Evolutionary conservation across 2,113 vertebrate species (phyloP).

Genomic region (Strigops habroptila): DNA sequence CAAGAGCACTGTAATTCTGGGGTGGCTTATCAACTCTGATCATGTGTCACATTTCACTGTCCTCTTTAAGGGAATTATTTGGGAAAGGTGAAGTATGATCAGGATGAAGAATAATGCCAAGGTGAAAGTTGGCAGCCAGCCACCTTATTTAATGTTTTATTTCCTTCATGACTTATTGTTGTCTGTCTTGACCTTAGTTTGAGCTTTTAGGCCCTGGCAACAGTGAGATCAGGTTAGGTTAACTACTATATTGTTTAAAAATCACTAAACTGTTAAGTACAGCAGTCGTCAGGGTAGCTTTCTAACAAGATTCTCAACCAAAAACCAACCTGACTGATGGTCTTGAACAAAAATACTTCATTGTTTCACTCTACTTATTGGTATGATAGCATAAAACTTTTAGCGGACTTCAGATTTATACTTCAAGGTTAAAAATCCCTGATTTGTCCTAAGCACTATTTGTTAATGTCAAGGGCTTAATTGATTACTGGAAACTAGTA

Average conservation of each 20-base stretch:
- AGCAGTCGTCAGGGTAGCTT: background rate
- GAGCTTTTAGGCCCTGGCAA: background rate
- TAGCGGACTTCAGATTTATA: background rate
- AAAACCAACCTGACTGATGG: background rate
- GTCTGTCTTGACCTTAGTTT: background rate
- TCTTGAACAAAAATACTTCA: background rate
- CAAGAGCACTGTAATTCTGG: background rate
- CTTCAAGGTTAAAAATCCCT: background rate
- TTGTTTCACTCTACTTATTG: background rate
- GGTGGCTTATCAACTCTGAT: background rate
- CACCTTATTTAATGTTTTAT: background rate
- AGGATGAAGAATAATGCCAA: constrained; percentile 2
- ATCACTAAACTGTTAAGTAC: background rate
- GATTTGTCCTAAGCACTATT: background rate
- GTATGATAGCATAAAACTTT: background rate
- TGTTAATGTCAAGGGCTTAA: background rate
- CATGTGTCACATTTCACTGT: background rate
- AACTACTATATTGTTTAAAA: background rate
- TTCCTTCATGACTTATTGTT: constrained; percentile 38
- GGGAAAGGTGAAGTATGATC: background rate
- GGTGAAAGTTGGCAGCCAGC: background rate
- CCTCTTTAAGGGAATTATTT: background rate
- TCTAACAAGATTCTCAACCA: background rate
- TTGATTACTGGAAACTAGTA: background rate
- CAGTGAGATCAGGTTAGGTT: constrained; percentile 12